Evolutionary conservation across 2,888 invertebrate genomes (phyloP).

Genomic region (Eristalinus sepulchralis): DNA sequence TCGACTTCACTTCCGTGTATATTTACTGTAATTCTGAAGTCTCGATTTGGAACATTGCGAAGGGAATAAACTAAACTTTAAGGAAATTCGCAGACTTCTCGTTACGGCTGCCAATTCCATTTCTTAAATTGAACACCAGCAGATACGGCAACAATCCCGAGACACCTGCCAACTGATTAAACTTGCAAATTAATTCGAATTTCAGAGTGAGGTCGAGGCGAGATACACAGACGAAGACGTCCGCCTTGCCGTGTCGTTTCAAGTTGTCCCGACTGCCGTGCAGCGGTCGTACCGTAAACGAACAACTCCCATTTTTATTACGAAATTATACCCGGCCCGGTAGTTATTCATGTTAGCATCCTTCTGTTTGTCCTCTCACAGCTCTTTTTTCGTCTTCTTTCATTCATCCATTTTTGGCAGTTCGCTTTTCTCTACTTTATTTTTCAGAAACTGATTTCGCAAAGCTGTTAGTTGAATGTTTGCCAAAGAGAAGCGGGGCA

Average conservation of each 20-base stretch:
- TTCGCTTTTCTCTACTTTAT: not conserved
- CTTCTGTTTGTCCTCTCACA: constrained; percentile 50
- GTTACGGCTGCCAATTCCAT: constrained; percentile 63
- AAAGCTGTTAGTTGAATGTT: constrained; percentile 70
- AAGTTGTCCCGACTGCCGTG: constrained; percentile 5
- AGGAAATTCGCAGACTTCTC: constrained; percentile 52
- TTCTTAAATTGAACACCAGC: constrained; percentile 65
- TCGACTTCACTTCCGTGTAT: not conserved
- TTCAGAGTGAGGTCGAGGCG: constrained; percentile 75
- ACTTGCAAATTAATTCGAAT: constrained; percentile 80
- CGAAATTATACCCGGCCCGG: constrained; percentile 62
- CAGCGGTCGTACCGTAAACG: constrained; percentile 50
- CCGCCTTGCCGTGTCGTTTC: not conserved
- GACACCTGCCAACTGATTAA: constrained; percentile 76
- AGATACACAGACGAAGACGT: constrained; percentile 28
- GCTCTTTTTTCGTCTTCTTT: constrained; percentile 5
- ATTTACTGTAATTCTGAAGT: constrained; percentile 47
- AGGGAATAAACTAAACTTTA: constrained; percentile 59
- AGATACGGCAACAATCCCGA: constrained; percentile 65
- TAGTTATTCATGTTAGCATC: constrained; percentile 71
- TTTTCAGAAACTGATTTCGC: constrained; percentile 52
- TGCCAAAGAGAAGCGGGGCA: constrained; percentile 53
- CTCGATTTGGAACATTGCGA: constrained; percentile 57
- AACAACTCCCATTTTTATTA: constrained; percentile 66
- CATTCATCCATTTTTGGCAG: not conserved